phyloP scores from a whole-genome alignment of 1,140 invertebrate genomes.

The Leptestheria dahalacensis region DNA sequence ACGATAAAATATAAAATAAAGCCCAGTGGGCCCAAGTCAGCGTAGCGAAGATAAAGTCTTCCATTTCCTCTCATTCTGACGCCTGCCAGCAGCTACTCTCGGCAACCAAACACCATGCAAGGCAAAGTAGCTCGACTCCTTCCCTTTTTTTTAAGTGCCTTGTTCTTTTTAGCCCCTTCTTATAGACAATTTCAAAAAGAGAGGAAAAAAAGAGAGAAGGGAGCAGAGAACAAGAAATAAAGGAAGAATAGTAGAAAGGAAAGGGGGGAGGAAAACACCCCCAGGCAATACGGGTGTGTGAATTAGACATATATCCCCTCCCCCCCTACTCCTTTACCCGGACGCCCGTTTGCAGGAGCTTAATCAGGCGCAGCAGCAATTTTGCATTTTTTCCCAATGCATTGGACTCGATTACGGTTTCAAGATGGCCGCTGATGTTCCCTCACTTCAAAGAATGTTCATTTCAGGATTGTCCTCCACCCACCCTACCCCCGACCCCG shows the following conservation, averaged over 20 bases:
- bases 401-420: background rate
- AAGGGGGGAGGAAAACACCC: background rate
- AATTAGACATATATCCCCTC: background rate
- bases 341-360: background rate
- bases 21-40: background rate
- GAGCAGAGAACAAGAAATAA: background rate
- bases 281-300: background rate
- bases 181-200: too few relatives aligned
- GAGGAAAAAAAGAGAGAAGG: background rate
- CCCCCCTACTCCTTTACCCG: too few relatives aligned
- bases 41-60: background rate
- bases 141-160: background rate
- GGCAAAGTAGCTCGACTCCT: background rate
- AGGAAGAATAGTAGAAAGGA: background rate
- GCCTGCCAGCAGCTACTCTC: background rate
- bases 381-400: background rate
- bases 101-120: background rate
- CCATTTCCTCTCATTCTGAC: background rate
- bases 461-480: too few relatives aligned
- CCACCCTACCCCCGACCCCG: too few relatives aligned
- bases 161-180: background rate
- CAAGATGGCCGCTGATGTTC: background rate
- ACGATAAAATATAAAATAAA: background rate
- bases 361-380: background rate
- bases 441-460: background rate